Evolutionary conservation across 2,888 invertebrate genomes (phyloP), one percentile per base, ranked within the genome.

Genomic region (Papilio gigon): DNA sequence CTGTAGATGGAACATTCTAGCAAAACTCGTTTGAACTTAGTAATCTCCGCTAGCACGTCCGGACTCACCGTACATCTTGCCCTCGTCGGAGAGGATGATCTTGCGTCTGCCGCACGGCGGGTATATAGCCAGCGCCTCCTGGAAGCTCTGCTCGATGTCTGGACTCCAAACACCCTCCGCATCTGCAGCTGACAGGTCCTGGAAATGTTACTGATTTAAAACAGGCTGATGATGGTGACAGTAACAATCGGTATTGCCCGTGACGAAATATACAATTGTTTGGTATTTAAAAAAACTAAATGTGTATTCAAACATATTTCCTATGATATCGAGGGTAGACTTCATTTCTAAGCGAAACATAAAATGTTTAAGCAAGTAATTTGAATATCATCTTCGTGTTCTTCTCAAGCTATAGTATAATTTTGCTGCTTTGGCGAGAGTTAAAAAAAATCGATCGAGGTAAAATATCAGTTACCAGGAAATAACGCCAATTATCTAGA

Each of bases 131-230:
- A 99, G 94, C 75, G 99, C 99, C 93, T 99, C 99, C 92, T 99
- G 99, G 93, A 99, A 99, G 93, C 98, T 98, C 93, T 99, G 99
- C 92, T 99, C 99, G 92, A 99, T 99, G 93, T 99, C 99, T 76
- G 99, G 98, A 93, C 98, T 98, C 99, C 99, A 99, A 71, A 99
- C 99, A 80, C 99, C 99, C 93, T 99, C 99, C 79, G 99, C 99
- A 93, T 99, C 99, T 79, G 98, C 96, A 80, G 98, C 98, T 86
- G 97, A 97, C 90, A 97, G 93, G 90, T 97, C 97, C 94, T 97
- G 96, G 92, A 95, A 76, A 72, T 20, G 8, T n/a, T 5, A 14
- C 8, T 20, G 3, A 37, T 58, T 68, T 65, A 63, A 66, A 53
- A 71, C 65, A 65, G 60, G 50, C 56, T 60, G 33, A 11, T 35